Evolutionary conservation across 2,888 invertebrate genomes (phyloP), one percentile per base, ranked within the genome.

Genomic region (Leptodirus hochenwartii): DNA sequence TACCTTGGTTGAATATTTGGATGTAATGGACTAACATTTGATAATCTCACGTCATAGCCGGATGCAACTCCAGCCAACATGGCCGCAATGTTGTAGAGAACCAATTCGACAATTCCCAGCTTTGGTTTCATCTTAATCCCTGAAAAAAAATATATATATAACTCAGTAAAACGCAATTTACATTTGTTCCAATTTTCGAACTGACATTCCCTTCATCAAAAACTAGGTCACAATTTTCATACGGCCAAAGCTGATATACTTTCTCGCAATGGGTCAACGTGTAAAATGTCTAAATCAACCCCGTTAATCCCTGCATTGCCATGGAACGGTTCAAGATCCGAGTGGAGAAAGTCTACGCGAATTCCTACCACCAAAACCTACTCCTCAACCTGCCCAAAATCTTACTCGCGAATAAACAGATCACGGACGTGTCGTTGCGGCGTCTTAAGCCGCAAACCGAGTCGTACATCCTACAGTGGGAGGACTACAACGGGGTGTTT

Each of bases 11-110:
- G 73, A 34, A 84, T 53, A 34, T 72, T 68, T 5, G 84, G 84
- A 58, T 84, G 84, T 38, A 84, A 60, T 1, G 81, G 78, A 41
- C 80, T 77, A 29, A 82, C 71, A 49, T 87, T 87, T 25, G 85
- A 82, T 53, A 84, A 66, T 46, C 88, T 68, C 30, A 93, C 78
- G 62, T 93, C 91, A 50, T 84, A 90, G 1, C 91, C 93, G 22
- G 84, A 79, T 3, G 82, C 85, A 22, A 93, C 81, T 15, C 87
- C 78, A 3, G 90, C 90, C 46, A 93, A 58, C 59, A 91, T 66
- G 30, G 88, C 79, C 30, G 87, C 87, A 66, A 91, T 84, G 54
- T 88, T 88, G 62, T 82, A 90, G 38, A 93, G 61, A 40, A 75
- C 80, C 61, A 68, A 61, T 57, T 75, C 77, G 42, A 77, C 69